These are phyloP conservation scores for Myotis planiceps DNA, from an alignment of 2,797 vertebrate species.

Conservation along the genomic window DNA sequence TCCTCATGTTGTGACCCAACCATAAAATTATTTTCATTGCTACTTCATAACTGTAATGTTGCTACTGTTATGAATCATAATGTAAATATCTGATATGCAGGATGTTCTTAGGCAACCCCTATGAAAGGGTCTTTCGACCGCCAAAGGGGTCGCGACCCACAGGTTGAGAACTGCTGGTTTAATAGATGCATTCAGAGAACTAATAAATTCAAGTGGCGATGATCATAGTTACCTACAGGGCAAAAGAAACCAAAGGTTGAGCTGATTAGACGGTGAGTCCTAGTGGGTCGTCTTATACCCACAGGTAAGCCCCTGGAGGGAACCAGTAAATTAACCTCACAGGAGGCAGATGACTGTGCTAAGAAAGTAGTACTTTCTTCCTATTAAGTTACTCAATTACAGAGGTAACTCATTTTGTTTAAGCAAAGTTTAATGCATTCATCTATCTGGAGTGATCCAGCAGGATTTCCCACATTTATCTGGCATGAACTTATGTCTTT, in stretches of 20 bases:
- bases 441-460: background rate
- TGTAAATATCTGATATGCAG: too few relatives aligned
- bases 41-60: too few relatives aligned
- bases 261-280: background rate
- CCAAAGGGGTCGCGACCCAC: too few relatives aligned
- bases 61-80: too few relatives aligned
- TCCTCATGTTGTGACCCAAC: too few relatives aligned
- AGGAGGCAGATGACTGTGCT: background rate
- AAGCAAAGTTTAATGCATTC: background rate
- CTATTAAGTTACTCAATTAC: background rate
- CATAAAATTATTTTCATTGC: too few relatives aligned
- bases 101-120: too few relatives aligned
- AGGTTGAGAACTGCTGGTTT: background rate
- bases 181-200: background rate
- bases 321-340: background rate
- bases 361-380: background rate
- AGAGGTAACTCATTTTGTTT: background rate
- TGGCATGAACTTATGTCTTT: background rate
- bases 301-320: background rate
- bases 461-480: background rate
- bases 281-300: background rate
- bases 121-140: too few relatives aligned
- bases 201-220: background rate
- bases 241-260: background rate
- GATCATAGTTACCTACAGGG: background rate